Base-by-base conservation (phyloP, 2,113 vertebrate species). In the Herpetotheres cachinnans region DNA sequence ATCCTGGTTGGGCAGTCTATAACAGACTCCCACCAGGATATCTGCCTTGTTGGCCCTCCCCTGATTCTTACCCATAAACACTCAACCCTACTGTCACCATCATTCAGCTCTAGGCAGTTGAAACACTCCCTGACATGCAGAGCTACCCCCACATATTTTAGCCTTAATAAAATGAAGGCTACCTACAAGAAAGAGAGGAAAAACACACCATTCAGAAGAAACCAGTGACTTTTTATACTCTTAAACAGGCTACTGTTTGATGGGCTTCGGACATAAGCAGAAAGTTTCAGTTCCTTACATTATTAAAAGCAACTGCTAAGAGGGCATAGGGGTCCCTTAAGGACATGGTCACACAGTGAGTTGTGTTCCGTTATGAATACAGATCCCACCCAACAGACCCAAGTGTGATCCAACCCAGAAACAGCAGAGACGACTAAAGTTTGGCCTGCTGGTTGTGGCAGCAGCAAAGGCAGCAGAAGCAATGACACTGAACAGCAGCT, bases 261-360 rank as follows among this genome's bases (percentile, higher is more conserved):
- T 24, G 21, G 10, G 6, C 19, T 70, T 86, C 4, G 4, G 54
- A 36, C 10, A 34, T 14, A 76, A 55, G 26, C 38, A 83, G 50
- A 46, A 59, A 52, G 38, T 20, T 8, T 42, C 25, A 16, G 66
- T 30, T 93, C 7, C 30, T 54, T 63, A 30, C 52, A 59, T 17
- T 40, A 34, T 66, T 61, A 72, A 72, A 73, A 89, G 52, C 4
- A 1, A 34, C 18, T 24, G 27, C 26, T 24, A 38, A 72, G 38
- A 36, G 26, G 5, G 21, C 8, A 27, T 4, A 66, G 6, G 13
- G 15, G 7, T 44, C 27, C 16, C 61, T 81, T 40, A 63, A 16
- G 55, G 29, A 61, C 20, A 13, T 13, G 15, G 15, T 12, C 42
- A 30, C 0, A 1, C 7, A 13, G 16, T 9, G 14, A n/a, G 49